Evolutionary conservation across 1,140 invertebrate species (phyloP).

Genomic region (Drosophila sucinea): DNA sequence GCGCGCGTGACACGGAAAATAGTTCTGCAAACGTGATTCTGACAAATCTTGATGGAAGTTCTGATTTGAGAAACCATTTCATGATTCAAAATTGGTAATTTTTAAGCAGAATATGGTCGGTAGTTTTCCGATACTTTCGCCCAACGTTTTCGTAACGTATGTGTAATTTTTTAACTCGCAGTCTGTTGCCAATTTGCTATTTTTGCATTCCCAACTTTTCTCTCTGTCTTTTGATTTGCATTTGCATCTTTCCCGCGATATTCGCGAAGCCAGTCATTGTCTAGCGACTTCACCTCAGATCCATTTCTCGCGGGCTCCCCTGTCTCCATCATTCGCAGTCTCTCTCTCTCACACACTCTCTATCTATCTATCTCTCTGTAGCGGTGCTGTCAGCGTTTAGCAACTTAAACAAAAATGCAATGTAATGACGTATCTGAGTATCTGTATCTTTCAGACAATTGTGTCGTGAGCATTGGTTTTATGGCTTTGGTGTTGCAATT

Average conservation of each 20-base stretch:
- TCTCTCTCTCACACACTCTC: conserved; percentile 31
- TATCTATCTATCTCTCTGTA: conserved; percentile 11
- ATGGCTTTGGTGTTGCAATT: conserved; percentile 47
- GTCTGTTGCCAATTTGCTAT: background rate
- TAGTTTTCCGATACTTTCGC: background rate
- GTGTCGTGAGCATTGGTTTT: conserved; percentile 51
- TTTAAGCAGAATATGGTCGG: no score
- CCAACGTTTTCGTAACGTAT: background rate
- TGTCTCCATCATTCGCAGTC: background rate
- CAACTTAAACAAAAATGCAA: conserved; percentile 33
- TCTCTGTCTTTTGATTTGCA: conserved; percentile 33
- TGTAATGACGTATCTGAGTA: conserved; percentile 50
- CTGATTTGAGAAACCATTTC: no score
- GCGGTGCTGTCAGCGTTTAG: conserved; percentile 5
- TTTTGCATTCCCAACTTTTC: conserved; percentile 12
- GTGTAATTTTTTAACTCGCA: background rate
- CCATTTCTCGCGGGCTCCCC: conserved; percentile 43
- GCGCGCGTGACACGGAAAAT: background rate
- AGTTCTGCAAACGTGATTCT: background rate
- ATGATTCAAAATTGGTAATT: no score
- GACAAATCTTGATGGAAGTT: background rate
- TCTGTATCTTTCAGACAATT: conserved; percentile 44
- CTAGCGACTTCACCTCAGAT: conserved; percentile 33
- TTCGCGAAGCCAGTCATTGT: conserved; percentile 43
- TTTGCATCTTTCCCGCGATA: conserved; percentile 46